Conservation (phyloP, 2,113 vertebrate species). For the Cyanocitta stelleri region DNA sequence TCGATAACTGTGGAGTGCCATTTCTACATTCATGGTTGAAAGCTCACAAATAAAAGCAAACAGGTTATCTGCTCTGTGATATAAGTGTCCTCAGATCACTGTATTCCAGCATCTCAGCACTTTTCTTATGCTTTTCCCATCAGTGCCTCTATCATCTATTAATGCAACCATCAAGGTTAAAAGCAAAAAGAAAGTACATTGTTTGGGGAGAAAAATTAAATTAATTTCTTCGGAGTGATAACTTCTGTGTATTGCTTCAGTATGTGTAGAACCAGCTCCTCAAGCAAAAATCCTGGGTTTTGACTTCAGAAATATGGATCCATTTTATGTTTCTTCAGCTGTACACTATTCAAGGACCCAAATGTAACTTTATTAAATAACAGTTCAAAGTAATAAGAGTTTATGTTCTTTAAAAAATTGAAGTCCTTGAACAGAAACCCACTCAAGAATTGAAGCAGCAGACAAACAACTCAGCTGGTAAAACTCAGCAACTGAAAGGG, state of each 20-base stretch:
- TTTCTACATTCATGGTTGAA: constrained; percentile 53
- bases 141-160: not conserved
- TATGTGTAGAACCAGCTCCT: not conserved
- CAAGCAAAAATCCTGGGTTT: not conserved
- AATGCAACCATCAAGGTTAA: constrained; percentile 42
- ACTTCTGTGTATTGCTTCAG: constrained; percentile 2
- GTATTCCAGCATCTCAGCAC: constrained; percentile 36
- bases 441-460: not conserved
- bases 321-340: constrained; percentile 4
- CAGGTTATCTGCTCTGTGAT: constrained; percentile 39
- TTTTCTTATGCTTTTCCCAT: constrained; percentile 36
- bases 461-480: constrained; percentile 1
- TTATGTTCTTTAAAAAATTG: constrained; percentile 43
- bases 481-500: not conserved
- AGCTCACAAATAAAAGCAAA: constrained; percentile 60
- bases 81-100: constrained; percentile 20
- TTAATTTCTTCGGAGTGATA: constrained; percentile 13
- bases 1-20: constrained; percentile 8
- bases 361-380: constrained; percentile 28
- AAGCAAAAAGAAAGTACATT: constrained; percentile 8
- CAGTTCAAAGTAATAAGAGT: constrained; percentile 24
- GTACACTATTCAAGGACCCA: constrained; percentile 38
- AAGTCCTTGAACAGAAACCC: constrained; percentile 45
- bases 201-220: constrained; percentile 42
- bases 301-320: constrained; percentile 16